These are phyloP conservation scores for Condylura cristata DNA, from an alignment of 2,113 vertebrate genomes.

Conservation along the genomic window DNA sequence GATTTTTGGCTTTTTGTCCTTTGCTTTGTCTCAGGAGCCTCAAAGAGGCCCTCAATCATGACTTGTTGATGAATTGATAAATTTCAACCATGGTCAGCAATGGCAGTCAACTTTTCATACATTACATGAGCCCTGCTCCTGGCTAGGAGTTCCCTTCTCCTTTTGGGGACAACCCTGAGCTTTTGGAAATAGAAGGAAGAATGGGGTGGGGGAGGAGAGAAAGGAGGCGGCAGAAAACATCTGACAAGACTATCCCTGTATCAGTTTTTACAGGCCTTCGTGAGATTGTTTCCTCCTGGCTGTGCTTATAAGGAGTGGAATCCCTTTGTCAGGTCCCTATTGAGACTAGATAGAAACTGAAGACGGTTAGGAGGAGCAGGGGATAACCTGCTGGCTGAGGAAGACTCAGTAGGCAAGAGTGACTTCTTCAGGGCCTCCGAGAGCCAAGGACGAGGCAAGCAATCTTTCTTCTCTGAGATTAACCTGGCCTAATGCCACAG, in stretches of 20 bases:
- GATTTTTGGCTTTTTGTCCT: not conserved
- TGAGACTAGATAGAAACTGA: not conserved
- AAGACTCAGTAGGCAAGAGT: slow-evolving; percentile 56
- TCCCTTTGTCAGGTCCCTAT: not conserved
- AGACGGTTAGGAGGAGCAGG: not conserved
- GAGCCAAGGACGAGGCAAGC: slow-evolving; percentile 82
- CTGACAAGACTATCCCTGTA: not conserved
- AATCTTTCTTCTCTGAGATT: slow-evolving; percentile 84
- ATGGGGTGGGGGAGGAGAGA: not conserved
- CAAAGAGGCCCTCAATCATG: not conserved
- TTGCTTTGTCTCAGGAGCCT: not conserved
- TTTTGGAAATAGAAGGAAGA: not conserved
- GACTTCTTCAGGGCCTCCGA: slow-evolving; percentile 64
- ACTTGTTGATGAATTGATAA: not conserved
- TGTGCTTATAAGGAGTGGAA: not conserved
- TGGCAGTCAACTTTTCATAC: not conserved
- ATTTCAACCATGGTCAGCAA: not conserved
- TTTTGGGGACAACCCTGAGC: no score
- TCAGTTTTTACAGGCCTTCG: not conserved
- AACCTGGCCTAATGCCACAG: slow-evolving; percentile 84
- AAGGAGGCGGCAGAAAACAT: not conserved
- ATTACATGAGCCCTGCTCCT: not conserved
- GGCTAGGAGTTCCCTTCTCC: not conserved
- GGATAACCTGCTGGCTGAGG: slow-evolving; percentile 27
- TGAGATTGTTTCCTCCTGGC: not conserved